Base-by-base conservation (phyloP, 1,140 invertebrate species). In the Eupristina koningsbergeri region DNA sequence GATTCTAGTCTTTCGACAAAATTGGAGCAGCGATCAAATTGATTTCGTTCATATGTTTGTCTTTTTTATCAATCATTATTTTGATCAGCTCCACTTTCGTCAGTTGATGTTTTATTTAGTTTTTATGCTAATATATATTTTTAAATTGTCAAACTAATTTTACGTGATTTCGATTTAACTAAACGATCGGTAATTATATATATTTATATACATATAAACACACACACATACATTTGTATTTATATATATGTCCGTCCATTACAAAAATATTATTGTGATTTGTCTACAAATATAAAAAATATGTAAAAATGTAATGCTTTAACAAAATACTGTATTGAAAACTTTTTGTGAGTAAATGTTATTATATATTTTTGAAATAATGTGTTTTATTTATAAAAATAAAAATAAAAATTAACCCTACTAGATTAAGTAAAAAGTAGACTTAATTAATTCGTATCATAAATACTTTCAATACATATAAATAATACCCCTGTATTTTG, bases 1-100 rank as follows among this genome's bases (percentile, higher is more conserved):
- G 88, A 90, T 90, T 91, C 90, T 91, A 91, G 90, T 91, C 90
- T 91, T 88, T 89, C 87, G 88, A 90, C 87, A 71, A 45, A 86
- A 87, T 64, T 87, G 89, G 87, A 86, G 89, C 85, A 78, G 81
- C 86, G 86, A 90, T 91, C 87, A 86, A 81, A 79, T 85, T 39
- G 83, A 80, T 75, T 58, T 83, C 76, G 64, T 78, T 84, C 64
- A 67, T 84, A 74, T 73, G 74, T 80, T 85, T 80, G 36, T 73
- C 67, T 77, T 69, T 29, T 84, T 47, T 31, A 73, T 76, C 82
- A 74, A 71, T 80, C 29, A 45, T 17, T 78, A 63, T 36, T 78
- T 85, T 82, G 86, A 88, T 88, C 78, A 88, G 86, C 87, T 87
- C 88, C 86, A 86, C 63, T 77, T 88, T 86, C 87, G 86, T 88